These are phyloP conservation scores for Chloromyia formosa DNA, from an alignment of 2,888 invertebrate species.

Conservation along the genomic window DNA sequence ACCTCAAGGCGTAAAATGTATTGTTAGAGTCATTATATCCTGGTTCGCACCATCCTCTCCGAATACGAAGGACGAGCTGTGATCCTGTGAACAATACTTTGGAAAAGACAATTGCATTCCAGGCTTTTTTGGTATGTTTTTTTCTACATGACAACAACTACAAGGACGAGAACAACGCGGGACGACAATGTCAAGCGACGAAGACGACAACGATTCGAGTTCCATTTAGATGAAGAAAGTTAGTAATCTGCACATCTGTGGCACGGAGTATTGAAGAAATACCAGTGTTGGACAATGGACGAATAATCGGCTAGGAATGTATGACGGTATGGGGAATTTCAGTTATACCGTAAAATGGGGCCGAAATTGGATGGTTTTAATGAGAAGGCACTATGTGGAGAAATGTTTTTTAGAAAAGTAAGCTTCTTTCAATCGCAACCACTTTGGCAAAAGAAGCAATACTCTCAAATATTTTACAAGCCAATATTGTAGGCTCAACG, in stretches of 20 bases:
- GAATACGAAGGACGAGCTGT: no score
- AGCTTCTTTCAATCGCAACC: no score
- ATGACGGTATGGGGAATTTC: no score
- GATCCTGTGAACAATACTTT: slow-evolving; percentile 3
- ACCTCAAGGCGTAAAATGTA: slow-evolving; percentile 49
- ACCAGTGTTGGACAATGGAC: neutral
- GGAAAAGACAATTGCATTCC: slow-evolving; percentile 33
- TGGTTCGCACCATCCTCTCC: slow-evolving; percentile 19
- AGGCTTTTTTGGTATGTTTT: slow-evolving; percentile 27
- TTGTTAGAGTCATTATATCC: slow-evolving; percentile 49
- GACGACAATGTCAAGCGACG: neutral
- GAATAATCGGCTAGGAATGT: no score
- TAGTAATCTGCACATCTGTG: slow-evolving; percentile 1
- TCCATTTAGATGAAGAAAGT: neutral
- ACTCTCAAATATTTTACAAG: no score
- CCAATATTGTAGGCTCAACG: no score
- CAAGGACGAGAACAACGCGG: neutral
- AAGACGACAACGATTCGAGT: neutral
- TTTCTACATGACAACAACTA: neutral
- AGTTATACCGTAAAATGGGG: no score
- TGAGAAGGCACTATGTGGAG: no score
- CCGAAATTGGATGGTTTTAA: no score
- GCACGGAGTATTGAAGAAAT: neutral
- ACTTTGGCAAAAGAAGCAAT: no score
- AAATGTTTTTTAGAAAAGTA: no score